Conservation (phyloP, 2,888 invertebrate species). For the Thera britannica region DNA sequence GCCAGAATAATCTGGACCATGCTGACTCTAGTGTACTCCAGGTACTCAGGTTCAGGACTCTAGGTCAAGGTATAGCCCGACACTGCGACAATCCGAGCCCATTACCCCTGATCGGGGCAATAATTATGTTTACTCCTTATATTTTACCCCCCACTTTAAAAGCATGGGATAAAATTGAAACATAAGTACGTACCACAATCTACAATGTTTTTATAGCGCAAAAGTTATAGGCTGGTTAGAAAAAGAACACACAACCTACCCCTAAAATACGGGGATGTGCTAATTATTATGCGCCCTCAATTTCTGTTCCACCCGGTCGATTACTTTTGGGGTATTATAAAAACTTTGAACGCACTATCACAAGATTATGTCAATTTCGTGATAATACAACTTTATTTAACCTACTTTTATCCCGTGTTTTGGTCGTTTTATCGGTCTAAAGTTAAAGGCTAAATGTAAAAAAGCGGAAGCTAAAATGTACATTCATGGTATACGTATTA, state of each 20-base stretch:
- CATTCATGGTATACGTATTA: not conserved
- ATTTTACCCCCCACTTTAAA: not conserved
- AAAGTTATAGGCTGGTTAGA: not conserved
- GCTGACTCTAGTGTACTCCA: not conserved
- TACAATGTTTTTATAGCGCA: not conserved
- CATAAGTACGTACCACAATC: not conserved
- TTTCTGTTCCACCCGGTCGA: not conserved
- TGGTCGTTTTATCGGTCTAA: slow-evolving; percentile 1
- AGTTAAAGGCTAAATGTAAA: not conserved
- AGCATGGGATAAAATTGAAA: not conserved
- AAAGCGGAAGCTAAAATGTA: slow-evolving; percentile 1
- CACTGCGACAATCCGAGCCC: slow-evolving; percentile 9
- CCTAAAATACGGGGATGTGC: not conserved
- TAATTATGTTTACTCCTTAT: not conserved
- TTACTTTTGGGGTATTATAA: not conserved
- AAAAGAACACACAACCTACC: not conserved
- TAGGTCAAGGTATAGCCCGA: not conserved
- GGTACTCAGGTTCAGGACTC: not conserved
- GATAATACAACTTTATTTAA: not conserved
- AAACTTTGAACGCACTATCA: not conserved
- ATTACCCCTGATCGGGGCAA: not conserved
- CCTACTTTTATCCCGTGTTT: not conserved
- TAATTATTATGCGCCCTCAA: not conserved
- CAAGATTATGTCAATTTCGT: not conserved
- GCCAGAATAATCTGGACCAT: too few relatives aligned